Evolutionary conservation across 2,797 vertebrate genomes (phyloP), one percentile per base, ranked within the genome.

Genomic region (Dendrocincla fuliginosa): DNA sequence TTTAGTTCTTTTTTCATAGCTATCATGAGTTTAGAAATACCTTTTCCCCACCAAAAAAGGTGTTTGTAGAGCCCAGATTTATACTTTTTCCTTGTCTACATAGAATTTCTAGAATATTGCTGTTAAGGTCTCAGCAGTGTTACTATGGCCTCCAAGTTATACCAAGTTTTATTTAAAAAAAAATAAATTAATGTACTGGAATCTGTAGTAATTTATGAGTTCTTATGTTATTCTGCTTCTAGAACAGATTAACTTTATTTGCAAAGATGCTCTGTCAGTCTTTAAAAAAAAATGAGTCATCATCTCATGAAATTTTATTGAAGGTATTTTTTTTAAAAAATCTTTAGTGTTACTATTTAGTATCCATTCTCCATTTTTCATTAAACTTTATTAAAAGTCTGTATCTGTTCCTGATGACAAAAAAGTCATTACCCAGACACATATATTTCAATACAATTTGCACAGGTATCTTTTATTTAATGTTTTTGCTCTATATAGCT

Each of bases 31-130:
- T 84, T 32, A 84, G 17, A 78, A 74, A 61, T 32, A 24, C 1
- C 2, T 70, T 71, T 84, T 24, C 10, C 10, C 3, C 3, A 35
- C 2, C 4, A 1, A 5, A 19, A 9, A 61, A 41, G n/a, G 10
- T 19, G 25, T 9, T 30, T 52, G 24, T 4, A 71, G 9, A 77
- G 4, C 16, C 11, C 10, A 60, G 5, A 3, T 46, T 82, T 71
- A 28, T 12, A 32, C 3, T 4, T 39, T 33, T 78, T 33, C 9
- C 14, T 39, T 74, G 23, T 18, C 12, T 37, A 42, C 7, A 16
- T 32, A 11, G 17, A 77, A 27, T 69, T 84, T 65, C 25, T 32
- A 57, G 25, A 77, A 55, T 10, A 6, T 39, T 56, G 24, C 5
- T 73, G 7, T 16, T 73, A 76, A 52, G 18, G 35, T 32, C 25